Evolutionary conservation across 2,113 vertebrate species (phyloP), one percentile per base, ranked within the genome.

Genomic region (Gavia stellata): DNA sequence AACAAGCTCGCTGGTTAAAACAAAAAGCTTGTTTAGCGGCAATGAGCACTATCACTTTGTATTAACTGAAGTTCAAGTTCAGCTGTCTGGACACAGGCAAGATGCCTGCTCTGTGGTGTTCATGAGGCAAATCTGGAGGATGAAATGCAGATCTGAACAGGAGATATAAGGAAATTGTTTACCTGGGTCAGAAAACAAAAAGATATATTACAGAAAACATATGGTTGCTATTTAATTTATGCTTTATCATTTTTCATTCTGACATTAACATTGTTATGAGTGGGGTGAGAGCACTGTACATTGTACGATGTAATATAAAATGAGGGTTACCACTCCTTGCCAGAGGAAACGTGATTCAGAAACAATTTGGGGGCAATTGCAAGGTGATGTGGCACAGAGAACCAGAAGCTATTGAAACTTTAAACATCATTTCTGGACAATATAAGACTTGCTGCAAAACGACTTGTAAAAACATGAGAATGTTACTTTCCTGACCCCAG

Each of bases 241-340:
- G 96, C 97, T 98, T 99, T 99, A 99, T 99, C 98, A 99, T 99
- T 99, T 99, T 99, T 99, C 99, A 99, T 98, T 98, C 97, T 99
- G 98, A 99, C 98, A 98, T 98, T 97, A 97, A 98, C 97, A 98
- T 97, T 95, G 97, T 97, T 98, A 97, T 90, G 97, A 96, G 96
- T 80, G 44, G 97, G 95, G 97, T 72, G 93, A 97, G 97, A 98
- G 98, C 55, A 78, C 98, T 99, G 99, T 98, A 97, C 97, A 98
- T 98, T 99, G 99, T 99, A 98, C 97, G 42, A 89, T 56, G 87
- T 99, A 99, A 99, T 99, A 98, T 95, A 96, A 98, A 98, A 97
- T 98, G 98, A 99, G 98, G 98, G 97, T 97, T 98, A 97, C 97
- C 96, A 96, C 97, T 98, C 97, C 97, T 94, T 98, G 98, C 98